Evolutionary conservation across 2,113 vertebrate species (phyloP).

Genomic region (Peucedramus taeniatus): DNA sequence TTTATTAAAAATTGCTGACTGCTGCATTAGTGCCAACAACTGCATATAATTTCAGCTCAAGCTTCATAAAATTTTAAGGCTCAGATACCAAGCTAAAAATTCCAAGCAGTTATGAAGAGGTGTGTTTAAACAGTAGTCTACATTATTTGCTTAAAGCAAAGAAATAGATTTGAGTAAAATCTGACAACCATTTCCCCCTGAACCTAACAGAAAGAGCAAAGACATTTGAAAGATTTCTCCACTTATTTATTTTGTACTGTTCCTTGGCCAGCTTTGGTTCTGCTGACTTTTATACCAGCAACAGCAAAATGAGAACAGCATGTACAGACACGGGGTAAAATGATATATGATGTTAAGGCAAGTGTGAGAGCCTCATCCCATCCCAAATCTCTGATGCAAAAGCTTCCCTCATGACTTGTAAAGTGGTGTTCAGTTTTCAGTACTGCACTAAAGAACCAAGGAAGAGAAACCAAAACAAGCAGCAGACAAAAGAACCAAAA

Average conservation of each 20-base stretch:
- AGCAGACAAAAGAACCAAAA: background rate
- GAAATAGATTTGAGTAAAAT: constrained; percentile 54
- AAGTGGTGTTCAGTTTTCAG: background rate
- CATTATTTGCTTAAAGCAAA: constrained; percentile 52
- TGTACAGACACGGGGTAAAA: background rate
- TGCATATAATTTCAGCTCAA: constrained; percentile 64
- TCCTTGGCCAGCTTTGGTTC: background rate
- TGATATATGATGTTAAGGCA: background rate
- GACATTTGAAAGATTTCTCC: constrained; percentile 34
- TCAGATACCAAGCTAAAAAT: constrained; percentile 52
- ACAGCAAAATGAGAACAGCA: background rate
- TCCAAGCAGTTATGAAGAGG: constrained; percentile 51
- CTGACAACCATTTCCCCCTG: constrained; percentile 21
- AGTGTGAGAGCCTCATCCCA: background rate
- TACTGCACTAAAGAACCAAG: background rate
- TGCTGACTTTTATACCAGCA: constrained; percentile 1
- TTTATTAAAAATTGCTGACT: constrained; percentile 64
- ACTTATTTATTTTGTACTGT: constrained; percentile 32
- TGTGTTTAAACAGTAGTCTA: constrained; percentile 54
- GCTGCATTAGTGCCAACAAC: constrained; percentile 61
- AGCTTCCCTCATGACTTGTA: background rate
- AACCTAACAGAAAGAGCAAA: constrained; percentile 19
- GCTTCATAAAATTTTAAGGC: constrained; percentile 60
- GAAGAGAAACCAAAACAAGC: background rate
- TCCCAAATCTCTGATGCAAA: background rate